Conservation (phyloP, 2,888 invertebrate genomes). For the Fragum fragum region DNA sequence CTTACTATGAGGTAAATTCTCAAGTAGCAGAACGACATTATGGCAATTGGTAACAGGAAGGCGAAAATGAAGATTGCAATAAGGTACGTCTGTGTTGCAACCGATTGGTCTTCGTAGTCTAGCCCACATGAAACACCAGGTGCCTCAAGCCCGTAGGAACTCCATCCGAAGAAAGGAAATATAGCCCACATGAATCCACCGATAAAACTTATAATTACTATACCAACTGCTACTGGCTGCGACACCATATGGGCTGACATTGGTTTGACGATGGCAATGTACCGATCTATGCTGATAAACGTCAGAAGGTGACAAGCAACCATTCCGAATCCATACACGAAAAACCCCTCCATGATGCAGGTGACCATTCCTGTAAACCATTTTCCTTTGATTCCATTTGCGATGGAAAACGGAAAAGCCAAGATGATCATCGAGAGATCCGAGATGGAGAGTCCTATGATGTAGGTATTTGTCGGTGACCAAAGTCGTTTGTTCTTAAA, state of each 20-base stretch:
- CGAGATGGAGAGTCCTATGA: constrained; percentile 72
- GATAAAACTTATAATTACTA: constrained; percentile 57
- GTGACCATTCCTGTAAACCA: constrained; percentile 63
- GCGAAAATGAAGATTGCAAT: constrained; percentile 75
- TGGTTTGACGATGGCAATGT: constrained; percentile 78
- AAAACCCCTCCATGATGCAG: constrained; percentile 75
- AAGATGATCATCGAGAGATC: constrained; percentile 76
- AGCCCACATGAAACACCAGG: constrained; percentile 74
- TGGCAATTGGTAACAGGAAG: constrained; percentile 71
- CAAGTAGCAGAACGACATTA: constrained; percentile 75
- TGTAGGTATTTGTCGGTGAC: constrained; percentile 78
- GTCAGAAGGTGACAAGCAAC: constrained; percentile 74
- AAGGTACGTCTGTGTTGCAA: constrained; percentile 72
- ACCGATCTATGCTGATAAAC: constrained; percentile 77
- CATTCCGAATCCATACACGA: constrained; percentile 76
- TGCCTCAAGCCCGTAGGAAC: constrained; percentile 75
- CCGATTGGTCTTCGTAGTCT: constrained; percentile 67
- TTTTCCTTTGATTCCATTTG: constrained; percentile 60
- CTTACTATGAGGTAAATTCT: constrained; percentile 78
- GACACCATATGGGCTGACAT: constrained; percentile 67
- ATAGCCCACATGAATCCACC: constrained; percentile 75
- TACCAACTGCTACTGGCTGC: constrained; percentile 50
- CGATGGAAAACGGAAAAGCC: constrained; percentile 65
- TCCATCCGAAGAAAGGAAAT: constrained; percentile 82
- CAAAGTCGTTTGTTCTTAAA: constrained; percentile 71